These are phyloP conservation scores for Riparia riparia DNA, from an alignment of 2,113 vertebrate species.

Conservation along the genomic window DNA sequence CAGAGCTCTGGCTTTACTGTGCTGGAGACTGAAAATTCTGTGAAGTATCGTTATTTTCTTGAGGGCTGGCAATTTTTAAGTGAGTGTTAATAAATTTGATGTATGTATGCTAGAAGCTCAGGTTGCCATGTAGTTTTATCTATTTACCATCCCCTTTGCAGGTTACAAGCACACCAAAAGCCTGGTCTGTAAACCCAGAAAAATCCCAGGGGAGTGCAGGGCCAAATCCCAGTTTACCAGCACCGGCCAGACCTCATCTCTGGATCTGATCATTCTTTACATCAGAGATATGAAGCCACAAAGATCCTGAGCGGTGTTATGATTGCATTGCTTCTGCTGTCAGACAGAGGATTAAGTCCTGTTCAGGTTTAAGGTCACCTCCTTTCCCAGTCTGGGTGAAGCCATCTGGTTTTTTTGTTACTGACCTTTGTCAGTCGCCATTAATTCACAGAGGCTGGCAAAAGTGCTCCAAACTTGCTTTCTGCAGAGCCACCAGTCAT, in stretches of 20 bases:
- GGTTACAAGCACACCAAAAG: neutral
- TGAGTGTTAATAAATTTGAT: neutral
- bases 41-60: neutral
- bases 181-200: neutral
- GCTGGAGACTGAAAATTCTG: neutral
- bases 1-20: slow-evolving; percentile 9
- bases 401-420: slow-evolving; percentile 3
- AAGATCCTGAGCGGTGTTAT: neutral
- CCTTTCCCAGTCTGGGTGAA: neutral
- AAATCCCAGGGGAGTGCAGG: neutral
- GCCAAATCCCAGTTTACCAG: neutral
- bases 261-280: neutral
- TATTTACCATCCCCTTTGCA: neutral
- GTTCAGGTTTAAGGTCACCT: slow-evolving; percentile 41
- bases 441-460: neutral
- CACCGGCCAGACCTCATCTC: neutral
- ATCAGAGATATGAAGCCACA: neutral
- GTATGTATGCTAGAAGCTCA: neutral
- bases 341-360: neutral
- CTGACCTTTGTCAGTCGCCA: slow-evolving; percentile 24
- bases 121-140: neutral
- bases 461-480: neutral
- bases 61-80: neutral
- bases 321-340: neutral
- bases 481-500: neutral